Base-by-base conservation (phyloP, 2,888 invertebrate species). In the Globia sparganii region DNA sequence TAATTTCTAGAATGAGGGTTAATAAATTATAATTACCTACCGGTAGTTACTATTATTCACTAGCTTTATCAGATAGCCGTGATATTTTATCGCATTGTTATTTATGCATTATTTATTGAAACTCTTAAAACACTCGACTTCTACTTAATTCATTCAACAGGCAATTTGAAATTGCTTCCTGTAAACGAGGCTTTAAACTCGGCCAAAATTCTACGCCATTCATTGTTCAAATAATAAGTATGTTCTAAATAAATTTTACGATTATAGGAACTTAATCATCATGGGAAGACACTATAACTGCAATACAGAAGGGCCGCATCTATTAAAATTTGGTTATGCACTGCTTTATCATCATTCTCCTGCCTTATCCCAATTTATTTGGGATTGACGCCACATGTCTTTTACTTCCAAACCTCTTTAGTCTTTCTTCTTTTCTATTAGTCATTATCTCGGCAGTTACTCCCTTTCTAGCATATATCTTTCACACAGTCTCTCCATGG, bases 21-120 rank as follows among this genome's bases (percentile, higher is more conserved):
- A 62, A 46, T 66, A 21, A 68, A 77, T 43, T 46, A 62, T 78
- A 40, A 70, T 83, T 78, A 70, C 70, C n/a, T 78, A 70, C 83
- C 31, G 70, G 43, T 58, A 61, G 53, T 66, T 46, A 49, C 53
- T 65, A 66, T 56, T 82, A 83, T 58, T 68, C 58, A 68, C 31
- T 66, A 49, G 18, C 25, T 59, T 78, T 78, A 80, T 83, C 78
- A 70, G 59, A 83, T 65, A 83, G 46, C 66, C 31, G 56, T 73
- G 43, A 53, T 65, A 66, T 78, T 78, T 49, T 66, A 78, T 71
- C 65, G 40, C 56, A 40, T 56, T 78, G 31, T 82, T 68, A 34
- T 31, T 11, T 8, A 21, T n/a, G 28, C 40, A 11, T 40, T 46
- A 61, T 77, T 68, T 66, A 61, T 80, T 61, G 65, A 78, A 70